phyloP scores from a whole-genome alignment of 2,113 vertebrate species.

The Copsychus sechellarum region DNA sequence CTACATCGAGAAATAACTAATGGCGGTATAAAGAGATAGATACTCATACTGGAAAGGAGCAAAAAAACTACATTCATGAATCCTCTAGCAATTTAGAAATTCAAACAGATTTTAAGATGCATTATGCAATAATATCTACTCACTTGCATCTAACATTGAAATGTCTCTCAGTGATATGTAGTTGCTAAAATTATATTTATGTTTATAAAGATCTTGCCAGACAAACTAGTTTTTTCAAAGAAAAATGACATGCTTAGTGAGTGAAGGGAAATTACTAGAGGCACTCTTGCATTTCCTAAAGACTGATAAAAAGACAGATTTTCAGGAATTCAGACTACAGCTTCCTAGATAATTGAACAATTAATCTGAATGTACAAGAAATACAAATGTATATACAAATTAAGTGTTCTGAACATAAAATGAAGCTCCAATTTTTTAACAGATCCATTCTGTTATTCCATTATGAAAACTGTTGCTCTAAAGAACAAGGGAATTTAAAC shows the following conservation, averaged over 20 bases:
- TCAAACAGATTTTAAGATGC: background rate
- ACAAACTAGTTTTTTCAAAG: conserved; percentile 12
- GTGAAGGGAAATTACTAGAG: background rate
- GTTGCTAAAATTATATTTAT: conserved; percentile 19
- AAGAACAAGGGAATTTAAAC: background rate
- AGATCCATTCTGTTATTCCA: background rate
- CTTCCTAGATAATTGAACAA: background rate
- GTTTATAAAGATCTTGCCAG: conserved; percentile 19
- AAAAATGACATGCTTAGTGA: background rate
- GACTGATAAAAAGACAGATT: background rate
- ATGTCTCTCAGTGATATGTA: background rate
- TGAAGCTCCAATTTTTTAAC: background rate
- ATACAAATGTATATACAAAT: background rate
- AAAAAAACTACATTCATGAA: background rate
- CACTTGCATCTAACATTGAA: background rate
- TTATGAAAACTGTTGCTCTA: background rate
- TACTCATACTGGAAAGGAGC: background rate
- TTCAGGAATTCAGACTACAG: background rate
- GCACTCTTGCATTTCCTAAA: background rate
- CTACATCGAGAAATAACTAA: background rate
- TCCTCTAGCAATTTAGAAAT: background rate
- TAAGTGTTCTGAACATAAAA: background rate
- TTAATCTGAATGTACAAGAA: background rate
- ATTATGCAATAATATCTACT: background rate
- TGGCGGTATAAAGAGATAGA: background rate